Evolutionary conservation across 1,140 invertebrate genomes (phyloP), one percentile per base, ranked within the genome.

Genomic region (Paramacrobiotus metropolitanus): DNA sequence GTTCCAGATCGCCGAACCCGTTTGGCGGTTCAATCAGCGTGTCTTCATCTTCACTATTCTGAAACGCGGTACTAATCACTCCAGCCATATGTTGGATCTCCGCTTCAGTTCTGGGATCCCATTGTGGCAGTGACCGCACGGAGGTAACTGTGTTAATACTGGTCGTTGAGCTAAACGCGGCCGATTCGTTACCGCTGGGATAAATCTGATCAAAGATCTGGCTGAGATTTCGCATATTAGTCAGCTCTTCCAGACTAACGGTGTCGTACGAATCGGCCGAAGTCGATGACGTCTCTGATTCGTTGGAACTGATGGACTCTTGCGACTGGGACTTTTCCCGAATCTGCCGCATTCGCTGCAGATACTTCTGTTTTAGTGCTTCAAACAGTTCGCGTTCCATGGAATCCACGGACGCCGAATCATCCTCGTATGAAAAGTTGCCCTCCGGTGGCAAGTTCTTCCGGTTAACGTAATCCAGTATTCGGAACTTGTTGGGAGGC

Each of bases 1-100:
- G 48, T 15, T 15, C 24, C 9, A 9, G 34, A 40, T 40, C 34
- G 48, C 15, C 28, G 48, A 55, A 55, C 15, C 48, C 48, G 15
- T 55, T 24, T 9, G 48, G 48, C 24, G 48, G 48, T 20, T 55
- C 48, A 28, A 55, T 15, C 15, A 55, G 4, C 24, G 24, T 28
- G 48, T 55, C 24, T 9, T 24, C 24, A 28, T 55, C 48, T n/a
- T n/a, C n/a, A 15, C 4, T 24, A 28, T 24, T 15, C 9, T 24
- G 15, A 24, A 55, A 55, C 4, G 48, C 48, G 24, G 15, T 24
- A 9, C 15, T 20, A 24, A 55, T 55, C 15, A 55, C 48, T 9
- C 48, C 48, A 24, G 48, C 48, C 48, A 55, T 55, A 24, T 55
- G 48, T 28, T 55, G 48, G 15, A 55, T 55, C 48, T 55, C 48